Base-by-base conservation (phyloP, 2,888 invertebrate genomes). In the Junonia oenone region DNA sequence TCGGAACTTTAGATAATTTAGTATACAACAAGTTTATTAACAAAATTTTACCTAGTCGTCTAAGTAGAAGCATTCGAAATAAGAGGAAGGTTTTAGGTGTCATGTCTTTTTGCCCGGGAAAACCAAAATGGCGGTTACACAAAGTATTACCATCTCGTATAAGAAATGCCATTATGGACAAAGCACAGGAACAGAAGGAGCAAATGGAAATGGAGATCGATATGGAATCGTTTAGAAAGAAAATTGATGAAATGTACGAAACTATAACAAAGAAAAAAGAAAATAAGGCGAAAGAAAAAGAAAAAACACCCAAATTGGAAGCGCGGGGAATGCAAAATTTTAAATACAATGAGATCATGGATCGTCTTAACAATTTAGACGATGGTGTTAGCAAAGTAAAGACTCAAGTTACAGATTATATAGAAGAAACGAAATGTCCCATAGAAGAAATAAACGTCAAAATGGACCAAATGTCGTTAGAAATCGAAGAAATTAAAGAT, bases 1-100 rank as follows among this genome's bases (percentile, higher is more conserved):
- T 92, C 33, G 81, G 86, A 22, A 87, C 90, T 6, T 66, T 92
- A 52, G 91, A 92, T 46, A 83, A 84, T n/a, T 68, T 91, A 22
- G 86, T 91, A 0, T 91, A 91, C 59, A 90, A 90, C 58, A 81
- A 73, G 61, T 69, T 84, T 14, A 84, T 88, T 51, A 79, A 67
- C 11, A 75, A 73, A 22, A 71, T 86, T 19, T 64, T 91, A 5
- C 90, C 91, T 1, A 78, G 62, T 27, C 70, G 61, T 46, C 52
- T 85, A 0, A 84, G 80, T 35, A 69, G 68, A 1, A 76, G 73
- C 11, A 75, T 91, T 1, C 86, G 79, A 54, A 77, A 73, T 38
- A 86, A 84, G 63, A 69, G 88, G 1, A 86, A 78, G 37, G 86
- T 90, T 0, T 59, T 73, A 2, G 61, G 67, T 0, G 69, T 78